Base-by-base conservation (phyloP, 2,888 invertebrate species). In the Bellardia bayeri region DNA sequence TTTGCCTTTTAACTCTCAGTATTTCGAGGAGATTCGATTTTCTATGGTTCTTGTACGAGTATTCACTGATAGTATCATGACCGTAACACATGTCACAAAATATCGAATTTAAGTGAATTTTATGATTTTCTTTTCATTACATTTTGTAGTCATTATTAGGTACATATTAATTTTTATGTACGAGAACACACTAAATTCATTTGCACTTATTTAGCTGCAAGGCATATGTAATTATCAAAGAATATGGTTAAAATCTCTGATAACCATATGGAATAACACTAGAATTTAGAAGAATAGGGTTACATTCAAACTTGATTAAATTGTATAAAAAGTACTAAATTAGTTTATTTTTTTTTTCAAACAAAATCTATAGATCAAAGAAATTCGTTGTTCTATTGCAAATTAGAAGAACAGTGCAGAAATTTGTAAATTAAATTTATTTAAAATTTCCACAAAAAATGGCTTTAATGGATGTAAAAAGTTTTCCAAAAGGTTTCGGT, bases 11-110 rank as follows among this genome's bases (percentile, higher is more conserved):
- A 84, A 74, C 51, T 45, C 45, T 61, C 54, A 49, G 56, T 14
- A 78, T 63, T 81, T 61, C 11, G 51, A 40, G 51, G 37, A 11
- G 45, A 45, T 45, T 13, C 40, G 51, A 74, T 82, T 81, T 68
- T 40, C 13, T 42, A 72, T 58, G 68, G 63, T 69, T 69, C 64
- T 51, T 40, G 79, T 64, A 64, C 16, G 33, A 63, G 66, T 58
- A 63, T 56, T 74, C 23, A 37, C 40, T 37, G 80, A 86, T 80
- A 54, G 4, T 82, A 87, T 84, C 81, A 56, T 74, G 82, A 54
- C 45, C 72, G 40, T 56, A 82, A 80, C 87, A 87, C 84, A 87
- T 87, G 87, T 84, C 74, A 84, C 72, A 82, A 87, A 87, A 87
- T 82, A 84, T 74, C 68, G 30, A 63, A 66, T 80, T 75, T 69